Conservation (phyloP, 2,797 vertebrate species). For the Argentina silus region DNA sequence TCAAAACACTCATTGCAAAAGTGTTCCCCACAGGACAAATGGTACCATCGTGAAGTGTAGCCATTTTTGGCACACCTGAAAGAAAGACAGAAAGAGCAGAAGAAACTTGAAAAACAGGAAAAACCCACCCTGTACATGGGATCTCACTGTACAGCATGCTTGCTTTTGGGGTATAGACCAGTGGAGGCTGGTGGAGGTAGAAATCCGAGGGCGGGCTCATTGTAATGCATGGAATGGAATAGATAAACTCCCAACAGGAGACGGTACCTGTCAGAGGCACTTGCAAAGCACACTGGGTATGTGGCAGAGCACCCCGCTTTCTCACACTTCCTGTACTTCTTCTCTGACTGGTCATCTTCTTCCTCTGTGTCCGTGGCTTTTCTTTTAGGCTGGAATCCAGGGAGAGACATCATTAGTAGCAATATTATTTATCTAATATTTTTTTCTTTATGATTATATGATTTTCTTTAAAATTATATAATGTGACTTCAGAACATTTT, state of each 20-base stretch:
- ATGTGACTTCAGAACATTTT: too few relatives aligned
- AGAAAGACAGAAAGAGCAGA: slow-evolving; percentile 14
- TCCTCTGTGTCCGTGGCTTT: slow-evolving; percentile 87
- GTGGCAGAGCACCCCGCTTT: slow-evolving; percentile 94
- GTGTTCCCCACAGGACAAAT: slow-evolving; percentile 97
- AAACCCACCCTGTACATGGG: not conserved
- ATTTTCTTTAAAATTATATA: too few relatives aligned
- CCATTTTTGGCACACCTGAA: slow-evolving; percentile 97
- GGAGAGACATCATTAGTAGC: not conserved
- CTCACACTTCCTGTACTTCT: slow-evolving; percentile 97
- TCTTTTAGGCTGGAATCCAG: slow-evolving; percentile 84
- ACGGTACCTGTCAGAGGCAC: slow-evolving; percentile 92
- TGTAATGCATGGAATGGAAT: too few relatives aligned
- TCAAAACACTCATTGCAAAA: slow-evolving; percentile 99
- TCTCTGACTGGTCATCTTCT: slow-evolving; percentile 91
- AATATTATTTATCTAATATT: not conserved
- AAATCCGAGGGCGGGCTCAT: too few relatives aligned
- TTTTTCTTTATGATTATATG: too few relatives aligned
- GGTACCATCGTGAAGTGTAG: slow-evolving; percentile 98
- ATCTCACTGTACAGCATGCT: not conserved
- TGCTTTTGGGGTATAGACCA: too few relatives aligned
- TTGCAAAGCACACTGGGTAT: slow-evolving; percentile 96
- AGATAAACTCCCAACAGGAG: too few relatives aligned
- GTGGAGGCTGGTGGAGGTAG: too few relatives aligned
- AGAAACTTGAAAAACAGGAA: not conserved